phyloP scores from a whole-genome alignment of 2,113 vertebrate species.

The Aviceda subcristata region DNA sequence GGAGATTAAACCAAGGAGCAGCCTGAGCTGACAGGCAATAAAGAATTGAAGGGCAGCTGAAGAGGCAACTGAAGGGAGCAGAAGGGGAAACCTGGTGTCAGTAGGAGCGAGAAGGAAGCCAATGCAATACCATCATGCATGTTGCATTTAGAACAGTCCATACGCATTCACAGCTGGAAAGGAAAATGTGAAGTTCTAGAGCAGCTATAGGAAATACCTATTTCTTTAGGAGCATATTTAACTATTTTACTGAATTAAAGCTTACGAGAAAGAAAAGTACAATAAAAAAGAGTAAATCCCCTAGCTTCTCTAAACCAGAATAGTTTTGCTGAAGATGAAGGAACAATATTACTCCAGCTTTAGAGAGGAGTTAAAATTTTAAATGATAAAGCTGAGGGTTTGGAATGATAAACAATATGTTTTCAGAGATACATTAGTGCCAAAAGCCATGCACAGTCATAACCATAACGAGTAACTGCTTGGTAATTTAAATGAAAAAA shows the following conservation, averaged over 20 bases:
- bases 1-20: not conserved
- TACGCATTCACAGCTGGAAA: not conserved
- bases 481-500: slow-evolving; percentile 14
- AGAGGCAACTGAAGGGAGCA: not conserved
- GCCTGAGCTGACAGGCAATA: not conserved
- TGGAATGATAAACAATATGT: not conserved
- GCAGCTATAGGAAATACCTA: not conserved
- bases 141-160: not conserved
- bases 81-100: not conserved
- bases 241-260: not conserved
- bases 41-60: not conserved
- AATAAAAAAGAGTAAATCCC: not conserved
- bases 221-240: not conserved
- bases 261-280: not conserved
- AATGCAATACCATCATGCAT: not conserved
- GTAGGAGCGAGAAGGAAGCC: not conserved
- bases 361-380: not conserved
- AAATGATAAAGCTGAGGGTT: not conserved
- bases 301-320: not conserved
- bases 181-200: not conserved
- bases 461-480: not conserved
- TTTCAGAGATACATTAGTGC: not conserved
- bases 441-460: not conserved
- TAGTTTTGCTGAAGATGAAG: not conserved
- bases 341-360: not conserved